A percentile compares a stretch with the other conserved stretches of the same genome.
These are phyloP conservation scores for Megaceryle alcyon DNA, from an alignment of 2,797 vertebrate genomes.

Conservation along the genomic window DNA sequence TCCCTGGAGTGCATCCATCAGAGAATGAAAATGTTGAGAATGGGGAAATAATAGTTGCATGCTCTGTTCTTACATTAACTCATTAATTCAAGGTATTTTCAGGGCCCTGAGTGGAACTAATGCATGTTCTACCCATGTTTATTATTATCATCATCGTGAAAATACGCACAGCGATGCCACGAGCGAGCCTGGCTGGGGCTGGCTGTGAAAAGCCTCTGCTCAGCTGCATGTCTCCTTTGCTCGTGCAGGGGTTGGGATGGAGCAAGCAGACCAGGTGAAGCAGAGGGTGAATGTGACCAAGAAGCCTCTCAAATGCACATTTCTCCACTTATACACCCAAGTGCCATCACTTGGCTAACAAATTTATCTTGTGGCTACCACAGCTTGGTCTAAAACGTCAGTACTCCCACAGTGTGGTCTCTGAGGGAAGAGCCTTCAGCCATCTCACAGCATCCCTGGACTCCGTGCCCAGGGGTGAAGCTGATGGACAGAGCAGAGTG, in stretches of 20 bases:
- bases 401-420: not conserved
- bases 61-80: constrained; percentile 7
- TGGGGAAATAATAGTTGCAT: not conserved
- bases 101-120: not conserved
- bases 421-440: not conserved
- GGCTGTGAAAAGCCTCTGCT: not conserved
- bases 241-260: not conserved
- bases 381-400: not conserved
- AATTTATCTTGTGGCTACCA: not conserved
- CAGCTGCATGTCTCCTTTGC: not conserved
- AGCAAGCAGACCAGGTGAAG: not conserved
- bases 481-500: rapidly evolving
- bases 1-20: constrained; percentile 36
- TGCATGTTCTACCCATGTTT: not conserved
- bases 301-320: not conserved
- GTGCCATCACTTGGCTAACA: not conserved
- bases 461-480: rapidly evolving
- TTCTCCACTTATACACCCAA: not conserved
- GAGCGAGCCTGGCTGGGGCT: not conserved
- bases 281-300: not conserved
- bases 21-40: not conserved
- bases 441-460: rapidly evolving
- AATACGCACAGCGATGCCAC: not conserved
- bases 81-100: not conserved
- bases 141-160: not conserved